These are phyloP conservation scores for Diachasmimorpha longicaudata DNA, from an alignment of 1,140 invertebrate genomes.

Conservation along the genomic window DNA sequence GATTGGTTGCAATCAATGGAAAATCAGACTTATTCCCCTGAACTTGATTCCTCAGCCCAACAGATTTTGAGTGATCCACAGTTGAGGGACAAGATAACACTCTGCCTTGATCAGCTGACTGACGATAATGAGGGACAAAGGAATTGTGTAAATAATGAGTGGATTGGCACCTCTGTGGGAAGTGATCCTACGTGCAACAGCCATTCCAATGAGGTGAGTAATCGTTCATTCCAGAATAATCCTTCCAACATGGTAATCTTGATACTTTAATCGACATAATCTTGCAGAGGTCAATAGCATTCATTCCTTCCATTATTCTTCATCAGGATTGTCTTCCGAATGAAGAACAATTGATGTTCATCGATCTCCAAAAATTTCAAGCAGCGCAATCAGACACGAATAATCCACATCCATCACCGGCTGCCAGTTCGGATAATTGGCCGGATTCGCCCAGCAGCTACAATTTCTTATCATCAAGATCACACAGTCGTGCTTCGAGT, in stretches of 20 bases:
- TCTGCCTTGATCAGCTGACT: constrained; percentile 37
- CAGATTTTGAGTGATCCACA: constrained; percentile 39
- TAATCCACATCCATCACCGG: constrained; percentile 25
- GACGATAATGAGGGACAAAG: neutral
- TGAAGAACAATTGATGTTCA: constrained; percentile 38
- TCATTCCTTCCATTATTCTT: constrained; percentile 33
- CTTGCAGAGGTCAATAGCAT: constrained; percentile 10
- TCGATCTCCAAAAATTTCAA: constrained; percentile 35
- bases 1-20: constrained; percentile 12
- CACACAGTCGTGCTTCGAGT: constrained; percentile 39
- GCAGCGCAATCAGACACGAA: constrained; percentile 32
- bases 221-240: neutral
- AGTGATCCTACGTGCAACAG: neutral
- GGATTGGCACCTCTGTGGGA: constrained; percentile 2
- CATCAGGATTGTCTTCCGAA: constrained; percentile 23
- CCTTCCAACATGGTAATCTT: neutral
- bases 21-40: constrained; percentile 14
- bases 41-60: constrained; percentile 38
- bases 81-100: constrained; percentile 38
- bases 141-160: constrained; percentile 11
- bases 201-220: constrained; percentile 12
- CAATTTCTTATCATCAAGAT: constrained; percentile 31
- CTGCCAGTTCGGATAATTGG: constrained; percentile 33
- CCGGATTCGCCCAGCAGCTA: constrained; percentile 36
- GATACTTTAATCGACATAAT: neutral